Base-by-base conservation (phyloP, 2,797 vertebrate species). In the Pangasius macronema region DNA sequence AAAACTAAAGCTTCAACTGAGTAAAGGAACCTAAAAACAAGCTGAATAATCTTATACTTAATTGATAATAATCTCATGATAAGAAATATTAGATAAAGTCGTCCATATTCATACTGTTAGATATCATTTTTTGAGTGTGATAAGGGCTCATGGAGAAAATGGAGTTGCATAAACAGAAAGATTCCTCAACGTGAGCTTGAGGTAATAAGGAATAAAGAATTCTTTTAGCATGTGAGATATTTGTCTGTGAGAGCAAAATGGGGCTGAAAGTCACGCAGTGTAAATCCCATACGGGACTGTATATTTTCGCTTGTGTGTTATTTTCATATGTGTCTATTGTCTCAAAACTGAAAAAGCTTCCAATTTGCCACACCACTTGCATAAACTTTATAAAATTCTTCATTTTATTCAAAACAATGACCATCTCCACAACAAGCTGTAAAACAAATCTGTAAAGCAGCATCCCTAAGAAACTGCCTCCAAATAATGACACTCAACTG, bases 401-500 rank as follows among this genome's bases (percentile, higher is more conserved):
- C 0, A 24, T 6, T 84, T 39, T 24, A 33, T 65, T 79, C 51
- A 33, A 75, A 68, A 55, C 33, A 65, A 46, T 39, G 18, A 46
- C 82, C 10, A 10, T 33, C 30, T 39, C 27, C 20, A 87, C 51
- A 84, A 36, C 16, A n/a, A 84, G 18, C 61, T 55, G 1, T 33
- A 57, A 82, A 82, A 51, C 77, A 82, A 73, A 49, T 70, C 82
- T 61, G 39, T 49, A 61, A 57, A 87, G 61, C 63, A 84, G 68
- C 73, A 59, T 82, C 63, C 77, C 53, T 27, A 61, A 85, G 83
- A 85, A 81, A 87, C 55, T 55, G 20, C 75, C 67, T 87, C 59
- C 75, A 81, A 85, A 84, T 83, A 87, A 65, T 70, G 51, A 73
- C 33, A 70, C 75, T 85, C 67, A 85, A 72, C 87, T 87, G 65